These are phyloP conservation scores for Enteromius paludinosus DNA, from an alignment of 2,797 vertebrate species.

Conservation along the genomic window DNA sequence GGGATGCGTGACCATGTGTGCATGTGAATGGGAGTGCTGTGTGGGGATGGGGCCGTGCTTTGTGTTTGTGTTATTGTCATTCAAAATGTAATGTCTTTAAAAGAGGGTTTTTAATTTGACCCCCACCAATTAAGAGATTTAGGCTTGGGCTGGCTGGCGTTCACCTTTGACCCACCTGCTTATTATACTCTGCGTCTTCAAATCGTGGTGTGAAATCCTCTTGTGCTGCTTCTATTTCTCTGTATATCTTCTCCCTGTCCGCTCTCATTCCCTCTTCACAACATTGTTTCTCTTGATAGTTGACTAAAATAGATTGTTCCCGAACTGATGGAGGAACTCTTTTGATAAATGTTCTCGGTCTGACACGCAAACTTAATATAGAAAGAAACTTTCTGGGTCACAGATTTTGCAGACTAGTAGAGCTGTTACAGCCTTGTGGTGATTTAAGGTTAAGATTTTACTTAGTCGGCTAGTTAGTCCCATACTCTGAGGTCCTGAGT, in stretches of 20 bases:
- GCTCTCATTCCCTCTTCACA: background rate
- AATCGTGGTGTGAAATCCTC: slow-evolving; percentile 24
- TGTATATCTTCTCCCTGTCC: background rate
- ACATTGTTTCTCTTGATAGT: slow-evolving; percentile 10
- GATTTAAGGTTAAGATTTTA: slow-evolving; percentile 19
- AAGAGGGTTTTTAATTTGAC: slow-evolving; percentile 71
- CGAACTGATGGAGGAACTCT: background rate
- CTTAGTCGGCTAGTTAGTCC: background rate
- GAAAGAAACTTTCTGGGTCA: background rate
- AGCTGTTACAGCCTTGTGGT: background rate
- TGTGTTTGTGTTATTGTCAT: slow-evolving; percentile 69
- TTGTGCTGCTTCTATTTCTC: background rate
- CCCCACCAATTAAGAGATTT: slow-evolving; percentile 72
- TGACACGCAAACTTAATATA: background rate
- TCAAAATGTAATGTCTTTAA: slow-evolving; percentile 70
- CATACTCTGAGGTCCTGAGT: background rate
- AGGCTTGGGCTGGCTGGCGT: slow-evolving; percentile 57
- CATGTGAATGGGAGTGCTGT: slow-evolving; percentile 67
- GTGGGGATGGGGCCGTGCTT: slow-evolving; percentile 64
- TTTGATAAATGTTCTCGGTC: background rate
- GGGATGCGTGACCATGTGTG: slow-evolving; percentile 57
- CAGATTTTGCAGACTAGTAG: background rate
- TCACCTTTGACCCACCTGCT: slow-evolving; percentile 63
- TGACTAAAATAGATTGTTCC: background rate
- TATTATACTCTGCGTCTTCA: slow-evolving; percentile 22